These are phyloP conservation scores for Deroplatys truncata DNA, from an alignment of 2,888 invertebrate species.

Conservation along the genomic window DNA sequence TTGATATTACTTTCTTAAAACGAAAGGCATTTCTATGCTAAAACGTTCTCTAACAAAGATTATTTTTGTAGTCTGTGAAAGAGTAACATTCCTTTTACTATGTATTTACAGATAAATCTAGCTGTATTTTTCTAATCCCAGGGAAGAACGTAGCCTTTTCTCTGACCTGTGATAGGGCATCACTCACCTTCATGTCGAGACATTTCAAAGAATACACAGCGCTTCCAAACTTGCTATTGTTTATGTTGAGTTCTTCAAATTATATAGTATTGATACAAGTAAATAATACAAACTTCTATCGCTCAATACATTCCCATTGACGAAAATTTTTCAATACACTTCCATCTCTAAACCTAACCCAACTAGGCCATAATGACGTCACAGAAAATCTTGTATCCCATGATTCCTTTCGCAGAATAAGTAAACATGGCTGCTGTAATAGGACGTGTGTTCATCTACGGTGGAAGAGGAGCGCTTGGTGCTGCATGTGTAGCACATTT, in stretches of 20 bases:
- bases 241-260: constrained; percentile 25
- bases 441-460: constrained; percentile 84
- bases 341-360: constrained; percentile 67
- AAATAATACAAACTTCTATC: constrained; percentile 23
- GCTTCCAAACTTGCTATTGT: constrained; percentile 22
- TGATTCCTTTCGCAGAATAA: constrained; percentile 25
- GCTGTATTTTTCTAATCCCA: constrained; percentile 15
- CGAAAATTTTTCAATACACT: constrained; percentile 60
- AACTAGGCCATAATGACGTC: constrained; percentile 64
- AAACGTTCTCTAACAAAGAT: background rate
- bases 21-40: background rate
- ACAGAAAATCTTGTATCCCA: constrained; percentile 38
- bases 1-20: background rate
- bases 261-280: constrained; percentile 22
- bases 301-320: constrained; percentile 48
- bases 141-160: constrained; percentile 29
- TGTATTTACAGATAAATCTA: constrained; percentile 6
- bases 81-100: background rate
- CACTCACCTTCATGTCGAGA: constrained; percentile 93
- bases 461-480: constrained; percentile 93
- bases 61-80: background rate
- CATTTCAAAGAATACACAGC: constrained; percentile 57
- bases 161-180: constrained; percentile 40
- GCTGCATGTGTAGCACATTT: constrained; percentile 83
- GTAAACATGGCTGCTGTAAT: constrained; percentile 27